phyloP scores from a whole-genome alignment of 2,888 invertebrate genomes.

The Yponomeuta plumbellus region DNA sequence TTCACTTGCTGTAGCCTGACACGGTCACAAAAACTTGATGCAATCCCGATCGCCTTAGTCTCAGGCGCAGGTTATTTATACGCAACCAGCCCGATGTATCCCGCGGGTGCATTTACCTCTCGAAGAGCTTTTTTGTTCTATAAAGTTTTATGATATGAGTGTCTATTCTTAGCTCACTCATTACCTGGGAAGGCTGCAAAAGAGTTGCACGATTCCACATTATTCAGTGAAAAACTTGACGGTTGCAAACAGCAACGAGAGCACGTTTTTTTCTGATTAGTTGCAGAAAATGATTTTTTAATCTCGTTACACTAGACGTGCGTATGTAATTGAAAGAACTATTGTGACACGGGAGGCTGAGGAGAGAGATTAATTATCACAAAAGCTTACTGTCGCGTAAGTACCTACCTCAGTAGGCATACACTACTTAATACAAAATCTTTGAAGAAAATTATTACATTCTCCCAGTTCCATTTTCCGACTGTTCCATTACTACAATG shows the following conservation, averaged over 20 bases:
- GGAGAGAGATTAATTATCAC: no score
- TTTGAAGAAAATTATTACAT: no score
- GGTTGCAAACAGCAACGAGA: neutral
- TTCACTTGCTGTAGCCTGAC: neutral
- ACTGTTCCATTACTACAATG: no score
- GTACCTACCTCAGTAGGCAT: no score
- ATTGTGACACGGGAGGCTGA: no score
- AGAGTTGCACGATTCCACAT: slow-evolving; percentile 8
- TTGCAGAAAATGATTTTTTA: no score
- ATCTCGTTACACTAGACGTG: no score
- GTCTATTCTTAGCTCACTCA: slow-evolving; percentile 40
- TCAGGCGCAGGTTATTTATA: slow-evolving; percentile 36
- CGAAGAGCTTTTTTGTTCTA: slow-evolving; percentile 33
- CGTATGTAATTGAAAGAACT: no score
- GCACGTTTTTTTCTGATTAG: neutral
- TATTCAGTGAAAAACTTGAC: slow-evolving; percentile 1
- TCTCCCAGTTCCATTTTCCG: no score
- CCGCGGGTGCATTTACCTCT: slow-evolving; percentile 37
- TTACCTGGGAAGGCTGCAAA: slow-evolving; percentile 35
- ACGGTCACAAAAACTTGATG: slow-evolving; percentile 35
- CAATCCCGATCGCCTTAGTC: slow-evolving; percentile 29
- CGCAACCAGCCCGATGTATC: slow-evolving; percentile 20
- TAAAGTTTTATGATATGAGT: slow-evolving; percentile 34
- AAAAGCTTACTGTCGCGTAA: no score
- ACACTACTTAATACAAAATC: no score